Base-by-base conservation (phyloP, 30 jellyfish, hydroid and myxozoan species). In the Nemopilema nomurai region DNA sequence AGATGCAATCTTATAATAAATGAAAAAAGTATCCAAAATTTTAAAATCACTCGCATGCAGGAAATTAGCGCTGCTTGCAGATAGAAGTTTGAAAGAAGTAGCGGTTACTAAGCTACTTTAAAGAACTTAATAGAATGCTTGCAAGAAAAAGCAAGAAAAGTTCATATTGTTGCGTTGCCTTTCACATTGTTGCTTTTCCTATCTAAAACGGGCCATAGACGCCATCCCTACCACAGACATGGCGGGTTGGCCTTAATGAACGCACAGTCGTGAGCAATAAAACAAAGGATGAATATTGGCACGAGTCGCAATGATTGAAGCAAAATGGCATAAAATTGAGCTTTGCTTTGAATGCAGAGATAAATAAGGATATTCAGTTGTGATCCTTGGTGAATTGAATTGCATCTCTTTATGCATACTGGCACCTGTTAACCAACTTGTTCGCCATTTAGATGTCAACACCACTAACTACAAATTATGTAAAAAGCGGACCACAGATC, bases 401-500 rank as follows among this genome's bases (percentile, higher is more conserved):
- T 31, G 19, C 49, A 31, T 66, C 80, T 16, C 32, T 32, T 22
- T 31, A 20, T 73, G 83, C 32, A 73, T 73, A 49, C 83, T 17
- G 30, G 8, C 83, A 73, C 83, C 83, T 73, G 57, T 41, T 41
- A 41, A 41, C 57, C 57, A 41, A 41, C 57, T 41, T 41, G 57
- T 41, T 41, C 57, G 57, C 57, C 57, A 41, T 41, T 41, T 41
- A 41, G 57, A 41, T 41, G 57, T 41, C 57, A 41, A 41, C 57
- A 41, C 13, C 13, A 41, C 57, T 41, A 41, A 41, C 57, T 41
- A 3, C 57, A 41, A 41, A 6, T 41, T 3, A 3, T 13, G 57
- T 41, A 41, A 41, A 41, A 41, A 41, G 9, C 57, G 57, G 57
- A 41, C 57, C 57, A 41, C 57, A 41, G 13, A 41, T n/a, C 57